phyloP scores from a whole-genome alignment of 2,113 vertebrate species.

The Saguinus imperator region DNA sequence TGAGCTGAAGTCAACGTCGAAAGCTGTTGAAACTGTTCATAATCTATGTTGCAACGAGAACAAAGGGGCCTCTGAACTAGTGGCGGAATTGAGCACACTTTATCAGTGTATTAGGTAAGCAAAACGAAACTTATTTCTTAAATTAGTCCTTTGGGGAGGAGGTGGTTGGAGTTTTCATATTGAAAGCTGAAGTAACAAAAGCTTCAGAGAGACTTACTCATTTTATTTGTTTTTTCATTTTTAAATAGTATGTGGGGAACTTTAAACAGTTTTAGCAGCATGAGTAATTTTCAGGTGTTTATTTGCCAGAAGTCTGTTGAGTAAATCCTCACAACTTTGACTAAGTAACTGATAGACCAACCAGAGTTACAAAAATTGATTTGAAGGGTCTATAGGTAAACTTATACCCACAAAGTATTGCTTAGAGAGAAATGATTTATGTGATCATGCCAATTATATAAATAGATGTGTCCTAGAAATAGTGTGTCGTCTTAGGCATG shows the following conservation, averaged over 20 bases:
- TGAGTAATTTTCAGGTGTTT: not conserved
- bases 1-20: slow-evolving; percentile 96
- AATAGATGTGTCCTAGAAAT: not conserved
- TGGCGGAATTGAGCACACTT: slow-evolving; percentile 95
- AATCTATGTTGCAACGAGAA: slow-evolving; percentile 98
- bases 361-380: not conserved
- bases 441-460: rapidly evolving
- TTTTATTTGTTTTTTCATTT: no score
- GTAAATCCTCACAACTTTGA: not conserved
- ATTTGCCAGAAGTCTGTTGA: not conserved
- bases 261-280: no score
- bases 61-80: slow-evolving; percentile 97
- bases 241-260: not conserved
- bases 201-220: not conserved
- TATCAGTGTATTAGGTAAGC: slow-evolving; percentile 94
- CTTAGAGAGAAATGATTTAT: not conserved
- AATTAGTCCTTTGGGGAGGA: rapidly evolving
- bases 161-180: not conserved
- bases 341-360: not conserved
- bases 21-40: slow-evolving; percentile 97
- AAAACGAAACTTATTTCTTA: rapidly evolving
- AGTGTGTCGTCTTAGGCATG: not conserved
- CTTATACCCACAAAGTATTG: not conserved
- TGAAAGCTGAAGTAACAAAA: not conserved
- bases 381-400: not conserved